Conservation (phyloP, 2,113 vertebrate species). For the Alexandromys fortis region DNA sequence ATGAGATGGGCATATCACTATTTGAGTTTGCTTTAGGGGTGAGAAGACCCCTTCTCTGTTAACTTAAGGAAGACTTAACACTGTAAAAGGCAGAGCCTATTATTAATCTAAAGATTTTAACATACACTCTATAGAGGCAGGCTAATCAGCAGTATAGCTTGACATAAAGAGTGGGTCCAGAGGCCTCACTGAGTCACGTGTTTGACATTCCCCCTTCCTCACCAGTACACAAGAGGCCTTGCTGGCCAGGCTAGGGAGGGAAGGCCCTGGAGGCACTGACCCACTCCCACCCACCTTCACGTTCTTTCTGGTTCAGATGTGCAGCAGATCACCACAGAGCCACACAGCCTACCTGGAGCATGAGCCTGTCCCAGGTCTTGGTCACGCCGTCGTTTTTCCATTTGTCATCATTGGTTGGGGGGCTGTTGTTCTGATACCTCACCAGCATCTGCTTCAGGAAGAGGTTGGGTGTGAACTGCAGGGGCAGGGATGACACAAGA, state of each 20-base stretch:
- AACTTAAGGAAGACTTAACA: not conserved
- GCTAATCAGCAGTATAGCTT: not conserved
- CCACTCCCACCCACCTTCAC: not conserved
- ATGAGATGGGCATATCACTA: not conserved
- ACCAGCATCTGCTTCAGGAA: constrained; percentile 90
- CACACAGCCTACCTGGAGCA: constrained; percentile 83
- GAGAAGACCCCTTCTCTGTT: not conserved
- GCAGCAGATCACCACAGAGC: not conserved
- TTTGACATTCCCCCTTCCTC: not conserved
- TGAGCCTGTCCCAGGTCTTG: constrained; percentile 86
- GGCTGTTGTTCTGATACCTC: constrained; percentile 82
- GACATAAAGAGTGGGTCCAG: constrained; percentile 8
- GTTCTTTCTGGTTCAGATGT: too few species aligned
- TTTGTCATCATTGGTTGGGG: constrained; percentile 80
- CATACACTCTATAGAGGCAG: not conserved
- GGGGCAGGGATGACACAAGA: constrained; percentile 24
- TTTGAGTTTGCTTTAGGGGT: not conserved
- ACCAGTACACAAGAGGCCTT: not conserved
- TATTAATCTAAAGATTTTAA: not conserved
- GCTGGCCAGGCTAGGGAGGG: not conserved
- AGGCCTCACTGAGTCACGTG: not conserved
- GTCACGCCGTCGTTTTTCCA: constrained; percentile 81
- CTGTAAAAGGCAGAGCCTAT: not conserved
- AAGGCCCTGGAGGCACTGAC: not conserved
- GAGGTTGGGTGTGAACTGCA: constrained; percentile 83